A percentile compares a stretch with the other conserved stretches of the same genome.
These are phyloP conservation scores for Papilio gigon DNA, from an alignment of 2,888 invertebrate species.

Conservation along the genomic window DNA sequence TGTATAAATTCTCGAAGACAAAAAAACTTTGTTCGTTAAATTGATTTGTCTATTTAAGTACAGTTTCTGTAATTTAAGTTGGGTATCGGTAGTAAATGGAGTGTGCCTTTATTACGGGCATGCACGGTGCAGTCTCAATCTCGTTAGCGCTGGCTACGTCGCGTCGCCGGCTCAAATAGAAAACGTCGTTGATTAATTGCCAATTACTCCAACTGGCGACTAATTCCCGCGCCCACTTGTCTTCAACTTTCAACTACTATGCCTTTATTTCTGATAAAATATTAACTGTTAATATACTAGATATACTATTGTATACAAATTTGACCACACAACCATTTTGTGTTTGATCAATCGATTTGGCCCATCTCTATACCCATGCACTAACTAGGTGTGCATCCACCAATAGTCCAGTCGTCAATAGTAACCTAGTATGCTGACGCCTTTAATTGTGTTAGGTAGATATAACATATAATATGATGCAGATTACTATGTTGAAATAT, in stretches of 20 bases:
- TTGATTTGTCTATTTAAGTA: conserved; percentile 43
- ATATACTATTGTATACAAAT: background rate
- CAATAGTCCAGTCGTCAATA: too few relatives aligned
- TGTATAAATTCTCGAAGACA: background rate
- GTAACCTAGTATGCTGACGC: too few relatives aligned
- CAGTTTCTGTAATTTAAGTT: conserved; percentile 36
- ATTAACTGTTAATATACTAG: background rate
- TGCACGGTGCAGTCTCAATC: conserved; percentile 65
- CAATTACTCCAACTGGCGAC: conserved; percentile 77
- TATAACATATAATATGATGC: too few relatives aligned
- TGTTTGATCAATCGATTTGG: background rate
- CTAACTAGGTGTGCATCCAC: too few relatives aligned
- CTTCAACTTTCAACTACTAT: conserved; percentile 59
- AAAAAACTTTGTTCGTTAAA: background rate
- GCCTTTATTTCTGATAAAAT: conserved; percentile 60
- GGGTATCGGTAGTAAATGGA: conserved; percentile 44
- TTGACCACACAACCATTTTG: background rate
- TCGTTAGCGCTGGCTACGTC: conserved; percentile 58
- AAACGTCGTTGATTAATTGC: conserved; percentile 81
- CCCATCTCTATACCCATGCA: too few relatives aligned
- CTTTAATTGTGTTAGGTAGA: too few relatives aligned
- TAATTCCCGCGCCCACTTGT: conserved; percentile 76
- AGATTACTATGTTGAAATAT: too few relatives aligned
- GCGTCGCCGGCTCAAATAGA: conserved; percentile 72
- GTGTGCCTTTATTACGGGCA: conserved; percentile 53